Percentiles rank a stretch among this genome's conserved stretches.
These are phyloP conservation scores for Vulpes lagopus DNA, from an alignment of 2,113 vertebrate species.

Conservation along the genomic window DNA sequence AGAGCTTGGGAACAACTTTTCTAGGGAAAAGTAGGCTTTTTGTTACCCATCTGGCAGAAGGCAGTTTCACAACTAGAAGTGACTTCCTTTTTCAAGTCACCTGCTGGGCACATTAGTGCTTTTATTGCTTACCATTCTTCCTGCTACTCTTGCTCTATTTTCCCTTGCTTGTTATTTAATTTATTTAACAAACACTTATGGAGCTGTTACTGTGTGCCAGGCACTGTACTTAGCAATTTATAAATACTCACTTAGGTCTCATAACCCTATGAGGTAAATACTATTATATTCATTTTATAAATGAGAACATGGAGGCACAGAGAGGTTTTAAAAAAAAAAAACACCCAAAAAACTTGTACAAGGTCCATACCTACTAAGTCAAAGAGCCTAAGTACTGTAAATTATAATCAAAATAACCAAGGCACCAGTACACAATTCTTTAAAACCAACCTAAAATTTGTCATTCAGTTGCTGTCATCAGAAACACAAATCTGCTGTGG, in stretches of 20 bases:
- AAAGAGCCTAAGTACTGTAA: neutral
- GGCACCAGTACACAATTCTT: neutral
- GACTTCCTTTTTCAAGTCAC: neutral
- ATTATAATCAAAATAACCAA: neutral
- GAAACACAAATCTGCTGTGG: neutral
- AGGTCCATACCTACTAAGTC: neutral
- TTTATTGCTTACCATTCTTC: neutral
- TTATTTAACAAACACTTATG: neutral
- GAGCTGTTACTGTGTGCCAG: neutral
- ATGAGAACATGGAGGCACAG: neutral
- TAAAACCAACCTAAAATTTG: neutral
- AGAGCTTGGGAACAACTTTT: neutral
- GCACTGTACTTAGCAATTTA: neutral
- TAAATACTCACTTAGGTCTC: neutral
- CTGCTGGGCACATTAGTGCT: neutral
- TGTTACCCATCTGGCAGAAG: neutral
- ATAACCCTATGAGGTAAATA: neutral
- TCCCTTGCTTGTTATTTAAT: neutral
- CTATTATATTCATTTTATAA: neutral
- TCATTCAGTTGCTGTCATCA: neutral
- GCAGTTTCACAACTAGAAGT: neutral
- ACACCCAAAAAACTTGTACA: neutral
- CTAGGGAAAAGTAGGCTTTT: neutral
- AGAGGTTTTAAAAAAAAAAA: neutral
- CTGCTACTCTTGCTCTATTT: neutral